Evolutionary conservation across 2,888 invertebrate genomes (phyloP).

Genomic region (Ichneumoninae sp.): DNA sequence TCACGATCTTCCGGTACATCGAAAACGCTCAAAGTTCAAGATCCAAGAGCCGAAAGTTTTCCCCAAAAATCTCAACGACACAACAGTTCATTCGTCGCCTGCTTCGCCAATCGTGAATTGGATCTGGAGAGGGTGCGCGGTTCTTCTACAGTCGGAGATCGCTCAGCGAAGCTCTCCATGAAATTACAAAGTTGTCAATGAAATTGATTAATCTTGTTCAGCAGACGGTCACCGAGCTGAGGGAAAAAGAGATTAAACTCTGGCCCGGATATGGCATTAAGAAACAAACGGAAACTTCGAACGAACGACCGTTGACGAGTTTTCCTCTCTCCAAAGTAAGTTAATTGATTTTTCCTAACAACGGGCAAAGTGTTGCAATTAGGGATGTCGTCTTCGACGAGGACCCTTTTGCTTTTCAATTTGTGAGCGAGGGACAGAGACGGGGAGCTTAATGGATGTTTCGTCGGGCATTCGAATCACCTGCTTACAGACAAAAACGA

Average conservation of each 20-base stretch:
- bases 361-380: constrained; percentile 44
- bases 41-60: constrained; percentile 32
- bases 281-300: constrained; percentile 48
- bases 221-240: constrained; percentile 59
- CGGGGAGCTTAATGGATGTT: constrained; percentile 46
- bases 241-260: constrained; percentile 41
- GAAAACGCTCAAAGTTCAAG: constrained; percentile 7
- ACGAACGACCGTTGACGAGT: constrained; percentile 40
- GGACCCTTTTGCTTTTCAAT: constrained; percentile 36
- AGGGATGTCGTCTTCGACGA: constrained; percentile 14
- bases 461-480: constrained; percentile 44
- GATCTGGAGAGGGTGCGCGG: constrained; percentile 61
- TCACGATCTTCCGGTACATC: constrained; percentile 36
- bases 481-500: constrained; percentile 53
- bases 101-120: constrained; percentile 62
- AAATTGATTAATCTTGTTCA: constrained; percentile 40
- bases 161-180: neutral
- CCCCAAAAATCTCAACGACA: constrained; percentile 23
- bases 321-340: constrained; percentile 61
- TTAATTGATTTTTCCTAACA: constrained; percentile 44
- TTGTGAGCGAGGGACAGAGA: neutral
- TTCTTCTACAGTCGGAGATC: constrained; percentile 4
- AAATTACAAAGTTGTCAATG: constrained; percentile 4
- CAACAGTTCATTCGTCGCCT: constrained; percentile 32
- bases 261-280: constrained; percentile 10